Evolutionary conservation across 2,888 invertebrate genomes (phyloP).

Genomic region (Trachelus tabidus): DNA sequence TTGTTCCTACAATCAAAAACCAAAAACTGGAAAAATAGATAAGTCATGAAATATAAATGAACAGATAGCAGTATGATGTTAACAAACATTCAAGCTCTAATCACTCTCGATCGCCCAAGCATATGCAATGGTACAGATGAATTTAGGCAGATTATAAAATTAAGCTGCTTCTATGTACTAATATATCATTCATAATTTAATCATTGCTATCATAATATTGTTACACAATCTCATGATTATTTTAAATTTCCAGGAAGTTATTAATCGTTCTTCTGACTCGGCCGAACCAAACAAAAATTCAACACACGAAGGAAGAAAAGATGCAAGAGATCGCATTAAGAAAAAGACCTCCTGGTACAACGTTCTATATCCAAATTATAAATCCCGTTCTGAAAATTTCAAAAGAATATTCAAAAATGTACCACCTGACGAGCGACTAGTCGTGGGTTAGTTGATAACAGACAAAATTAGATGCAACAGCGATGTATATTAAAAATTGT

Average conservation of each 20-base stretch:
- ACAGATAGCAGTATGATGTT: background rate
- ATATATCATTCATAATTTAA: background rate
- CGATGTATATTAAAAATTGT: background rate
- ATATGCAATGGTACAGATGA: background rate
- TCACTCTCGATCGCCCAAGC: background rate
- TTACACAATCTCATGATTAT: background rate
- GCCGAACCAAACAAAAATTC: constrained; percentile 50
- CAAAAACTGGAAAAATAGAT: background rate
- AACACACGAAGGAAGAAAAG: constrained; percentile 54
- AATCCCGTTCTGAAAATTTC: constrained; percentile 92
- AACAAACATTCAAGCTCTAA: background rate
- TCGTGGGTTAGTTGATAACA: constrained; percentile 78
- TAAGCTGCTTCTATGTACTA: background rate
- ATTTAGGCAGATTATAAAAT: background rate
- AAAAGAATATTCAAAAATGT: constrained; percentile 91
- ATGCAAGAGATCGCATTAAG: constrained; percentile 73
- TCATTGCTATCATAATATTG: background rate
- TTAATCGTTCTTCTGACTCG: constrained; percentile 62
- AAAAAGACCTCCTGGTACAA: constrained; percentile 87
- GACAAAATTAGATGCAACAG: background rate
- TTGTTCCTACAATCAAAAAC: background rate
- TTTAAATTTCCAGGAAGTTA: constrained; percentile 43
- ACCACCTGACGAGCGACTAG: constrained; percentile 89
- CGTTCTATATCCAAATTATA: constrained; percentile 90
- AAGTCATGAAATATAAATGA: background rate